Evolutionary conservation across 2,797 vertebrate genomes (phyloP).

Genomic region (Cryptoblepharus egeriae): DNA sequence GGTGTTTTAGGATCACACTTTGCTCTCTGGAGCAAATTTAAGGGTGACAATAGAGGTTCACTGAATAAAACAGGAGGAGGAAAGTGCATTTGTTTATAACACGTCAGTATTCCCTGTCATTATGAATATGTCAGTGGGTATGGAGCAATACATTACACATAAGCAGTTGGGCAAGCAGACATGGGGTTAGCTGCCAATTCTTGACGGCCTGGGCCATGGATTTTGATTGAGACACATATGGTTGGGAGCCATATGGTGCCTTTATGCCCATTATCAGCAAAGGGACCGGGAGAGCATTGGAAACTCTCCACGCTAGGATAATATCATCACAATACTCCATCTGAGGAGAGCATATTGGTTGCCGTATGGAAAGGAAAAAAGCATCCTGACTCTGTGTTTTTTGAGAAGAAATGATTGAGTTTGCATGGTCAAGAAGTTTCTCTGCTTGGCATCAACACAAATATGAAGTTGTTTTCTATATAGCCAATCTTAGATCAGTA

Average conservation of each 20-base stretch:
- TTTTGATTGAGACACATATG: neutral
- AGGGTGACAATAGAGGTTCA: neutral
- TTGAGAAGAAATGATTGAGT: neutral
- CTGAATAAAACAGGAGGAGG: slow-evolving; percentile 18
- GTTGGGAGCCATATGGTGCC: neutral
- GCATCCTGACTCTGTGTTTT: neutral
- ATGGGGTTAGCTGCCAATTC: neutral
- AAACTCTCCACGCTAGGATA: neutral
- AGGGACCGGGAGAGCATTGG: neutral
- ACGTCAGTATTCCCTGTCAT: neutral
- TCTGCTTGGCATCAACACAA: neutral
- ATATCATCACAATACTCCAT: neutral
- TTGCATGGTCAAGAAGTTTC: neutral
- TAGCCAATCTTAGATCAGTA: neutral
- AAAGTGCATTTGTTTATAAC: neutral
- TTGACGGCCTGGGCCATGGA: neutral
- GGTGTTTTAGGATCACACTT: slow-evolving; percentile 37
- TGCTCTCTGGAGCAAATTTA: slow-evolving; percentile 12
- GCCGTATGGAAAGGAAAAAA: neutral
- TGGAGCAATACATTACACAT: neutral
- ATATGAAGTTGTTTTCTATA: neutral
- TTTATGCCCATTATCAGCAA: neutral
- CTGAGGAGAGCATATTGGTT: neutral
- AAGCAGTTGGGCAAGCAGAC: neutral
- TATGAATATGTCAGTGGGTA: neutral